These are phyloP conservation scores for Polydrusus cervinus DNA, from an alignment of 2,888 invertebrate species.

Conservation along the genomic window DNA sequence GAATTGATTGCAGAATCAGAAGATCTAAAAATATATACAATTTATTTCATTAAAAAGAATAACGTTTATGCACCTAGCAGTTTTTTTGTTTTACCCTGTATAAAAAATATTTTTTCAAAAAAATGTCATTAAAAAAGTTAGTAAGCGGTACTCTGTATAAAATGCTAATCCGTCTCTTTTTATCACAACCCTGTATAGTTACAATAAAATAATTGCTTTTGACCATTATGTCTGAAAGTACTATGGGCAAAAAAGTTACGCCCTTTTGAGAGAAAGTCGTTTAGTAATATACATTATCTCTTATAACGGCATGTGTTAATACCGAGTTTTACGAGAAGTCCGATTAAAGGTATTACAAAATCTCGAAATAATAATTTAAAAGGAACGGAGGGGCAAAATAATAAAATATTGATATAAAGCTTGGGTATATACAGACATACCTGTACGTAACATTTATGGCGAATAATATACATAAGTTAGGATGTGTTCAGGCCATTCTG, in stretches of 20 bases:
- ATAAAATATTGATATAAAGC: constrained; percentile 12
- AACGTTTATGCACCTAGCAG: too few relatives aligned
- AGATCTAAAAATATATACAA: too few relatives aligned
- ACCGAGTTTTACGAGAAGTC: constrained; percentile 24
- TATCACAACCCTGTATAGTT: too few relatives aligned
- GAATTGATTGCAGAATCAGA: too few relatives aligned
- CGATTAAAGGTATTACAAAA: constrained; percentile 17
- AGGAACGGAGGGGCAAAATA: constrained; percentile 4
- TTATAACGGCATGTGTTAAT: constrained; percentile 22
- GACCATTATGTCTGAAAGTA: not conserved
- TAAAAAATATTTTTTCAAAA: too few relatives aligned
- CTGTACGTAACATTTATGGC: constrained; percentile 8
- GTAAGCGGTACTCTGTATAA: too few relatives aligned
- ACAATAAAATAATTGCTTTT: not conserved
- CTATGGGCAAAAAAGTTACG: not conserved
- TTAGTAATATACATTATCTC: constrained; percentile 14
- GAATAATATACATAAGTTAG: constrained; percentile 16
- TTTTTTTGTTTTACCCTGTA: too few relatives aligned
- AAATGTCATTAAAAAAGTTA: too few relatives aligned
- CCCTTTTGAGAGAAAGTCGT: constrained; percentile 20
- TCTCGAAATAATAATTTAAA: constrained; percentile 27
- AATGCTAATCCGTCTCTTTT: too few relatives aligned
- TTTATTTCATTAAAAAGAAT: too few relatives aligned
- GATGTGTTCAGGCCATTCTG: constrained; percentile 14
- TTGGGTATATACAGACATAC: not conserved